Evolutionary conservation across 1,140 invertebrate species (phyloP), one percentile per base, ranked within the genome.

Genomic region (Drosophila arawakana): DNA sequence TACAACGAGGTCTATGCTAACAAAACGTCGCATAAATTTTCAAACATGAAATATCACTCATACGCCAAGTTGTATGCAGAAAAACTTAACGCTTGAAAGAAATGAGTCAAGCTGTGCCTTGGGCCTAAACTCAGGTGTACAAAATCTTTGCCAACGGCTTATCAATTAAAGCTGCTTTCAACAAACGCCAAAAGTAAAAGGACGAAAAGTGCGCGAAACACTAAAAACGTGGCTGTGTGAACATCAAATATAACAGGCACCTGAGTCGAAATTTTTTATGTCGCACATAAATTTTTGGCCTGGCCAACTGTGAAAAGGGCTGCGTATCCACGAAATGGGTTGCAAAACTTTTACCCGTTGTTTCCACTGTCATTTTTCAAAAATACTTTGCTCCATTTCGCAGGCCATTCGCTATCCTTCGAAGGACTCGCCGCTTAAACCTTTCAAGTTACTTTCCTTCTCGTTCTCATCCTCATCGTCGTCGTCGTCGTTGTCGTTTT

Each of bases 1-100:
- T 2, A 52, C 44, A 39, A 3, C 2, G 9, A 39, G 21, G 41
- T 43, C 55, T 58, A 52, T 54, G 46, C 15, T 11, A 41, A 52
- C 46, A 63, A 46, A 52, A 41, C 30, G 39, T 30, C 59, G 37
- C 75, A 70, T 81, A 71, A 85, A 85, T 65, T 11, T 67, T 44
- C 21, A 49, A 71, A 88, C 84, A 89, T 66, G 84, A 81, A 89
- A 89, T 78, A 89, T 89, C 84, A 89, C 84, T 89, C 80, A 89
- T 89, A 89, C 80, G 84, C 69, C 74, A 47, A 7, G 66, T 58
- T 34, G 61, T 43, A 44, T 37, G 58, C 55, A 49, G 47, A 63
- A 58, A 62, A 60, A 58, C 46, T 65, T 13, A 82, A 63, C 58
- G 50, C 9, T 41, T 52, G 41, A 9, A 30, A 35, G 25, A 54